Conservation (phyloP, 2,113 vertebrate genomes). For the Nematolebias whitei region DNA sequence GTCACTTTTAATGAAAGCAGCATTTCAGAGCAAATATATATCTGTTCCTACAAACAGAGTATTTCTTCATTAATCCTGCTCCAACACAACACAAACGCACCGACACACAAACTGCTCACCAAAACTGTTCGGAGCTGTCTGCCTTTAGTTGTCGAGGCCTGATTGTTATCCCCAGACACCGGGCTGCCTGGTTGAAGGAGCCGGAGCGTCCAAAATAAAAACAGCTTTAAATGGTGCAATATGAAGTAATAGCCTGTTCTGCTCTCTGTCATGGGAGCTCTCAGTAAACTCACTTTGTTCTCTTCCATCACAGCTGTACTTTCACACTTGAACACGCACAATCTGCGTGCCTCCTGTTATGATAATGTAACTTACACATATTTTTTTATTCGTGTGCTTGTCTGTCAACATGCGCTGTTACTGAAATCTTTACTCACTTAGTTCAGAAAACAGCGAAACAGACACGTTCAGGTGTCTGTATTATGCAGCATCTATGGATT, state of each 20-base stretch:
- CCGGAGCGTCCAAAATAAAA: conserved; percentile 71
- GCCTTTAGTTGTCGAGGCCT: conserved; percentile 43
- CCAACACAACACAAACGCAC: conserved; percentile 15
- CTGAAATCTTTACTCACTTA: conserved; percentile 28
- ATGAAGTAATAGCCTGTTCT: conserved; percentile 74
- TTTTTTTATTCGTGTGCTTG: conserved; percentile 12
- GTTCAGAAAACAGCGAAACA: conserved; percentile 8
- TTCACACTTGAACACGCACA: conserved; percentile 30
- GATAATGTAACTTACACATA: conserved; percentile 12
- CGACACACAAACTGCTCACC: conserved; percentile 31
- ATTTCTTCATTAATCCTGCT: conserved; percentile 34
- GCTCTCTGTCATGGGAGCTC: conserved; percentile 65
- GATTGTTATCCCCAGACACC: conserved; percentile 58
- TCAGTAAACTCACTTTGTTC: conserved; percentile 53
- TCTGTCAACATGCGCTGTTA: not conserved
- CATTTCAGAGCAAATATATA: conserved; percentile 14
- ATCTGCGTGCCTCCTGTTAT: conserved; percentile 22
- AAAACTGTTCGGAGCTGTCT: conserved; percentile 56
- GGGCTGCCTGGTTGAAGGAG: conserved; percentile 47
- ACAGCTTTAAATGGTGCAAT: conserved; percentile 76
- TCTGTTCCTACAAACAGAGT: conserved; percentile 27
- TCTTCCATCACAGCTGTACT: conserved; percentile 14
- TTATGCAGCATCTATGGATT: conserved; percentile 15
- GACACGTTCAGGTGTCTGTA: conserved; percentile 30
- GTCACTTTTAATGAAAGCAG: conserved; percentile 3